phyloP scores from a whole-genome alignment of 2,888 invertebrate species.

The Chloromyia formosa region DNA sequence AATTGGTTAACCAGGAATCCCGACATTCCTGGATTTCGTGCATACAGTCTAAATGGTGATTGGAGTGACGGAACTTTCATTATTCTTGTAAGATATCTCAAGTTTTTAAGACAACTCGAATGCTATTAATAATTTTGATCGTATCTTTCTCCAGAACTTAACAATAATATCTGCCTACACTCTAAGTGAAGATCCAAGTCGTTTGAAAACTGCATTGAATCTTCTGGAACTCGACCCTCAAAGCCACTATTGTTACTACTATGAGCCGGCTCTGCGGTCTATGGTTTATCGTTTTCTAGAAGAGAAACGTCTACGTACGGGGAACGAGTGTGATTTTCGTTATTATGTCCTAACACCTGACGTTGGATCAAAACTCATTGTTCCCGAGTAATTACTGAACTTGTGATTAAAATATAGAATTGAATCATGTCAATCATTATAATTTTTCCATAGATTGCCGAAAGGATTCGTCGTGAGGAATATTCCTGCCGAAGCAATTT shows the following conservation, averaged over 20 bases:
- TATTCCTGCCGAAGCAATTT: not conserved
- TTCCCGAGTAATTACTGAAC: not conserved
- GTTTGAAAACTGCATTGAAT: not conserved
- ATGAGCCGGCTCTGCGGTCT: not conserved
- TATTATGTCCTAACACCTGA: not conserved
- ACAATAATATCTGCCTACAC: constrained; percentile 6
- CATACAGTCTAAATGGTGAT: constrained; percentile 56
- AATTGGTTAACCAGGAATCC: constrained; percentile 54
- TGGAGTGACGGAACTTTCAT: constrained; percentile 61
- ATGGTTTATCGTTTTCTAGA: not conserved
- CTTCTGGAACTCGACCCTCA: not conserved
- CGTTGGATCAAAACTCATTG: not conserved
- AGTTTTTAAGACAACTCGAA: not conserved
- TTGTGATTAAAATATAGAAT: not conserved
- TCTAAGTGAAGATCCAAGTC: not conserved
- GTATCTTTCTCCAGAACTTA: not conserved
- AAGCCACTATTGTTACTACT: constrained; percentile 5
- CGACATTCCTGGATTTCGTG: constrained; percentile 49
- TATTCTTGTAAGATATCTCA: constrained; percentile 53
- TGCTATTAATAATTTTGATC: not conserved
- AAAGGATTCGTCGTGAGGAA: not conserved
- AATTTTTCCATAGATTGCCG: not conserved
- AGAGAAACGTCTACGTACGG: not conserved
- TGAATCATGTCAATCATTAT: not conserved
- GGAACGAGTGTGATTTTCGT: not conserved